Evolutionary conservation across 2,113 vertebrate genomes (phyloP).

Genomic region (Nothobranchius kuhntae): DNA sequence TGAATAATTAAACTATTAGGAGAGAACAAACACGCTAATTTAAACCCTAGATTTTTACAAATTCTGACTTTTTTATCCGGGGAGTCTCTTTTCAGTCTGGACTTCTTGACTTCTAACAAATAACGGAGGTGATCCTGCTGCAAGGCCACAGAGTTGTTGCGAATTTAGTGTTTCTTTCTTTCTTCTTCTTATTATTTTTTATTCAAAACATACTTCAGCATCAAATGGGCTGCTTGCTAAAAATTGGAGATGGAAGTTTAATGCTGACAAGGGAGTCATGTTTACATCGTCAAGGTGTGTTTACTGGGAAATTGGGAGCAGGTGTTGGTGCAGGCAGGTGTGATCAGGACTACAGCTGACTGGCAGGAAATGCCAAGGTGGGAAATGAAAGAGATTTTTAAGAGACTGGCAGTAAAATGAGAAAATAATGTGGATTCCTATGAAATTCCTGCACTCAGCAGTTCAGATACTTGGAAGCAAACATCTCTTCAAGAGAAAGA

Average conservation of each 20-base stretch:
- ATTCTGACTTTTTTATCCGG: not conserved
- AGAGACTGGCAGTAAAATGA: not conserved
- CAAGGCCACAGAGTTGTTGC: not conserved
- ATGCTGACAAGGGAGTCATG: not conserved
- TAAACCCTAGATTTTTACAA: no score
- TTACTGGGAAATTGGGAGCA: not conserved
- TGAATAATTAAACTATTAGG: no score
- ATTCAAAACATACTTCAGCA: constrained; percentile 6
- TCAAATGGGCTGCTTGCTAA: not conserved
- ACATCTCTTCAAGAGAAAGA: not conserved
- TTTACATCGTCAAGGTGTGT: not conserved
- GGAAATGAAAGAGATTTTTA: not conserved
- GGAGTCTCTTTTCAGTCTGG: not conserved
- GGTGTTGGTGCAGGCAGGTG: constrained; percentile 9
- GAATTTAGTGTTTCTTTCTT: not conserved
- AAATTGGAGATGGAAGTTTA: not conserved
- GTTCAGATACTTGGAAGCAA: not conserved
- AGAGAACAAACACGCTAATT: no score
- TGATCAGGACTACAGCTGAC: not conserved
- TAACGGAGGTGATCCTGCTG: not conserved
- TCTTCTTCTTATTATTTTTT: not conserved
- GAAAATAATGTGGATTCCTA: not conserved
- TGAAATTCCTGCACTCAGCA: not conserved
- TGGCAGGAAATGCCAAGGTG: constrained; percentile 3
- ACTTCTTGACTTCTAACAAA: not conserved